phyloP scores from a whole-genome alignment of 2,797 vertebrate genomes.

The Scyliorhinus canicula region DNA sequence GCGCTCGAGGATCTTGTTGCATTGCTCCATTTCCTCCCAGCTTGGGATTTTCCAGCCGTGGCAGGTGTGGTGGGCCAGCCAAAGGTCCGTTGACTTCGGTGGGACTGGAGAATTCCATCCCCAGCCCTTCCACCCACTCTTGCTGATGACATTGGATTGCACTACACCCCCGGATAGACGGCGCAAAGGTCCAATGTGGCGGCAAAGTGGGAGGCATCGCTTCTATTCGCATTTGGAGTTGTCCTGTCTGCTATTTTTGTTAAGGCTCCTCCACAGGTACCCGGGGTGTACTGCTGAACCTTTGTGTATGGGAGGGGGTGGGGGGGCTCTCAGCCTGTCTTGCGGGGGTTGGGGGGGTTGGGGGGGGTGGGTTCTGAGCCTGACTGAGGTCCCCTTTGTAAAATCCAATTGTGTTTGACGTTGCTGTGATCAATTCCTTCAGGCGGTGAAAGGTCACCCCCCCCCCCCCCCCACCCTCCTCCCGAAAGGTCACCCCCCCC shows the following conservation, averaged over 20 bases:
- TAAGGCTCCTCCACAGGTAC: background rate
- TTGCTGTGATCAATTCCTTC: background rate
- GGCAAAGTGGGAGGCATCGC: too few species aligned
- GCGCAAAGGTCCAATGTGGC: background rate
- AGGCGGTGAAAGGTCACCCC: too few species aligned
- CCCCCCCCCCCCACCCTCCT: too few species aligned
- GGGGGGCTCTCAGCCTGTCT: background rate
- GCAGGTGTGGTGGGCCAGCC: too few species aligned
- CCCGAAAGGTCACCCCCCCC: too few species aligned
- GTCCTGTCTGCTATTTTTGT: background rate
- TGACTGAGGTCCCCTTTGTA: background rate
- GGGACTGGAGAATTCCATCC: too few species aligned
- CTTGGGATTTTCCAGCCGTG: too few species aligned
- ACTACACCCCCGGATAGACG: too few species aligned
- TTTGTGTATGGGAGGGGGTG: background rate
- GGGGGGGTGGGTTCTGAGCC: too few species aligned
- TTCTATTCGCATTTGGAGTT: background rate
- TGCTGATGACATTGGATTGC: background rate
- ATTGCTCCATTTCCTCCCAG: background rate
- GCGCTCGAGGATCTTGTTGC: background rate
- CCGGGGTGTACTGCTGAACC: background rate
- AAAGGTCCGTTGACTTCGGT: too few species aligned
- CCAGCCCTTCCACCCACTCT: background rate
- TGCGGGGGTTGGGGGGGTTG: too few species aligned
- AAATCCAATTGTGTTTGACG: background rate